Conservation (phyloP, 2,888 invertebrate genomes). For the Leucania comma region DNA sequence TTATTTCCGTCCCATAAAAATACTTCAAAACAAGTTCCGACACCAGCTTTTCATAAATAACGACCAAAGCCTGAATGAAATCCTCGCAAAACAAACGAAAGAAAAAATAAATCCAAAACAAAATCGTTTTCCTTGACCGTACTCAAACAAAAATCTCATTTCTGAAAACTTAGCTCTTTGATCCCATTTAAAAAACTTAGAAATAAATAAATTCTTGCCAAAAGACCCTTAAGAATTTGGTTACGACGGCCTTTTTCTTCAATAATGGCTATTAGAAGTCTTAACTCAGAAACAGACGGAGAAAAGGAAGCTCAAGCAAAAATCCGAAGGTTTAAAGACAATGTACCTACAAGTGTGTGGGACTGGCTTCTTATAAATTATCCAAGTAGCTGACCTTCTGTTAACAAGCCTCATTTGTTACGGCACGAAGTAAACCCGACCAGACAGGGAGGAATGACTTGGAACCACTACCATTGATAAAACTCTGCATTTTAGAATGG, state of each 20-base stretch:
- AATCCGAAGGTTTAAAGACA: slow-evolving; percentile 19
- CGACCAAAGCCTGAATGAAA: background rate
- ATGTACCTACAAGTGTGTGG: slow-evolving; percentile 22
- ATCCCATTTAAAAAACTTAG: slow-evolving; percentile 50
- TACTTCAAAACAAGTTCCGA: background rate
- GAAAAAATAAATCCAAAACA: slow-evolving; percentile 25
- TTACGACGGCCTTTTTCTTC: slow-evolving; percentile 9
- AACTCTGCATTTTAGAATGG: slow-evolving; percentile 49
- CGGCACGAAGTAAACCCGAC: slow-evolving; percentile 68
- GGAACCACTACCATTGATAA: slow-evolving; percentile 58
- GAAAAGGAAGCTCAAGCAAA: slow-evolving; percentile 6
- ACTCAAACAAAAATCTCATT: slow-evolving; percentile 39
- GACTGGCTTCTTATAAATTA: slow-evolving; percentile 76
- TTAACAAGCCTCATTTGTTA: slow-evolving; percentile 84
- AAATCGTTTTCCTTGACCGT: slow-evolving; percentile 23
- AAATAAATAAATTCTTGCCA: slow-evolving; percentile 39
- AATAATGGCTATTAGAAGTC: slow-evolving; percentile 20
- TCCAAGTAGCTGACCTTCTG: slow-evolving; percentile 79
- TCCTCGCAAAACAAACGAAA: background rate
- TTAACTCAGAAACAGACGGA: slow-evolving; percentile 30
- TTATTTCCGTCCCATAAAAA: background rate
- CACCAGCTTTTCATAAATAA: slow-evolving; percentile 1
- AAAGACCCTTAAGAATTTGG: slow-evolving; percentile 28
- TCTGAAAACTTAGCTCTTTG: slow-evolving; percentile 52
- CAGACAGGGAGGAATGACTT: slow-evolving; percentile 70